A percentile compares a stretch with the other conserved stretches of the same genome.
These are phyloP conservation scores for Brachionus rubens DNA, from an alignment of 1,140 invertebrate species.

Conservation along the genomic window DNA sequence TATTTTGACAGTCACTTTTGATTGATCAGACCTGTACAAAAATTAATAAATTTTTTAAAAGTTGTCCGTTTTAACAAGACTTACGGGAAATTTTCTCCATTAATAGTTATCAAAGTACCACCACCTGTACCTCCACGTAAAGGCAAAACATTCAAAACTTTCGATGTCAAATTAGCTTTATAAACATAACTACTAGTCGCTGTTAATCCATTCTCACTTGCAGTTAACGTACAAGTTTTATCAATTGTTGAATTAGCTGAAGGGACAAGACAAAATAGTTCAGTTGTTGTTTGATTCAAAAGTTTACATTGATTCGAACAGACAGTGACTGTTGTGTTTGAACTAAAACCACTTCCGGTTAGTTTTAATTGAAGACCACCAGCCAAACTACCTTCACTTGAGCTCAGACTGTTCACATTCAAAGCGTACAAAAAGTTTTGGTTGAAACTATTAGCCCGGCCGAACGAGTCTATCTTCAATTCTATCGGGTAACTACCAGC, in stretches of 20 bases:
- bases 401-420: not conserved
- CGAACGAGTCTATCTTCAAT: slow-evolving; percentile 44
- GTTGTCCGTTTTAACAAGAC: too few species aligned
- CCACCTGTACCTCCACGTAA: slow-evolving; percentile 50
- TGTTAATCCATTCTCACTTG: not conserved
- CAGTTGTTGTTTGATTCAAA: not conserved
- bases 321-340: not conserved
- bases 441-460: slow-evolving; percentile 39
- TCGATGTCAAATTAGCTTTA: slow-evolving; percentile 13
- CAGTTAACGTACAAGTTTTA: not conserved
- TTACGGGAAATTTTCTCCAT: slow-evolving; percentile 50
- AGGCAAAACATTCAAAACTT: slow-evolving; percentile 46
- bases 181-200: not conserved
- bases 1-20: slow-evolving; percentile 35
- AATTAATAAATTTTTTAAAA: slow-evolving; percentile 44
- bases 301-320: not conserved
- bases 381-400: not conserved
- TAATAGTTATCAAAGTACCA: slow-evolving; percentile 49
- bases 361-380: slow-evolving; percentile 24
- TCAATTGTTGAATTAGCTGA: slow-evolving; percentile 9
- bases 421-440: not conserved
- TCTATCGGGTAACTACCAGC: slow-evolving; percentile 47
- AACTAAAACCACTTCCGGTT: slow-evolving; percentile 6
- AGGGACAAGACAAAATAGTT: slow-evolving; percentile 11
- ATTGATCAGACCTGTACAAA: not conserved